A percentile compares a stretch with the other conserved stretches of the same genome.
phyloP scores from a whole-genome alignment of 2,888 invertebrate genomes.

The Microplitis manilae region DNA sequence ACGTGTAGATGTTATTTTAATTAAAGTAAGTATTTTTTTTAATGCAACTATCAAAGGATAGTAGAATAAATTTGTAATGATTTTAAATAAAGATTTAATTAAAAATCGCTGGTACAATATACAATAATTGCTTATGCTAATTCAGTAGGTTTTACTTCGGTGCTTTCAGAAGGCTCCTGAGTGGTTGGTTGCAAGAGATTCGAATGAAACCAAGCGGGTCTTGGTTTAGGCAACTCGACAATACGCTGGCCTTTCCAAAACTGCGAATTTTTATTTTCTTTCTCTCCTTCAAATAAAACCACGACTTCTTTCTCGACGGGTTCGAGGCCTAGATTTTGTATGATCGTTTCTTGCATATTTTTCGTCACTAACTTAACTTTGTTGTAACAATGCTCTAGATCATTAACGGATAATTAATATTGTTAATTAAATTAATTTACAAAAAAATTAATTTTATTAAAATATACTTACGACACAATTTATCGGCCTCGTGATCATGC shows the following conservation, averaged over 20 bases:
- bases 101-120: background rate
- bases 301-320: conserved; percentile 89
- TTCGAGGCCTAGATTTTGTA: conserved; percentile 78
- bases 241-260: conserved; percentile 79
- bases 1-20: too few species aligned
- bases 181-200: conserved; percentile 87
- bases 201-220: conserved; percentile 91
- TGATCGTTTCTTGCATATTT: conserved; percentile 83
- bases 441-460: conserved; percentile 14
- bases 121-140: conserved; percentile 74
- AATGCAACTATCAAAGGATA: too few species aligned
- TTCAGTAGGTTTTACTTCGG: conserved; percentile 82
- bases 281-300: conserved; percentile 89
- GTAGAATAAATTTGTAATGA: background rate
- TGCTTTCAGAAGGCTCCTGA: conserved; percentile 79
- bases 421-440: background rate
- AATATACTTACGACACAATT: conserved; percentile 83
- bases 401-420: conserved; percentile 14
- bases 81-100: conserved; percentile 20
- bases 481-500: conserved; percentile 83
- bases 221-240: conserved; percentile 87
- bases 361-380: conserved; percentile 87
- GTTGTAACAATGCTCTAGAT: conserved; percentile 87
- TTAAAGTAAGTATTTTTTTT: too few species aligned
- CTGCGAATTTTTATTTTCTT: conserved; percentile 72